Conservation (phyloP, 2,113 vertebrate species). For the Zingel zingel region DNA sequence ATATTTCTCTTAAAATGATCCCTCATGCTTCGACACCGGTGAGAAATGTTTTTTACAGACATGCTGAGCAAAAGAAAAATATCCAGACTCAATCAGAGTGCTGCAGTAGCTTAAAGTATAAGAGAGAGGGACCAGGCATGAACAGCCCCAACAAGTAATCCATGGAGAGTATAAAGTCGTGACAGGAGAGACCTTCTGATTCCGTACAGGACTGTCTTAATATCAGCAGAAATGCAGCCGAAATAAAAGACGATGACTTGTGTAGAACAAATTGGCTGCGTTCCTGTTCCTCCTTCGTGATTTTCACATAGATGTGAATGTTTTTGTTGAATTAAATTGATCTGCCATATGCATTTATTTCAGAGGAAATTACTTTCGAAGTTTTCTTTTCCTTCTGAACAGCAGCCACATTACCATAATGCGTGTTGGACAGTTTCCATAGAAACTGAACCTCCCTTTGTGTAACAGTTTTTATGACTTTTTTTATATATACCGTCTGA, state of each 20-base stretch:
- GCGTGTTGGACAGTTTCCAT: conserved; percentile 55
- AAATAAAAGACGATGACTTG: neutral
- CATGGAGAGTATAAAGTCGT: neutral
- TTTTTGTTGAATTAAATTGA: conserved; percentile 49
- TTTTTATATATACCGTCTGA: neutral
- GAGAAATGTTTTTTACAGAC: neutral
- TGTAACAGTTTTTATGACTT: conserved; percentile 1
- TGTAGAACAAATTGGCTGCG: conserved; percentile 24
- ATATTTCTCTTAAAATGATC: neutral
- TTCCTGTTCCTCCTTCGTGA: conserved; percentile 22
- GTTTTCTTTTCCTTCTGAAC: conserved; percentile 40
- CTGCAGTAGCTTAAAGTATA: neutral
- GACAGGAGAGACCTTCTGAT: conserved; percentile 3
- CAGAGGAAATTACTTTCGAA: conserved; percentile 25
- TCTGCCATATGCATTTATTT: conserved; percentile 40
- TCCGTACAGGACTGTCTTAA: neutral
- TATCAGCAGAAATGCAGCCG: neutral
- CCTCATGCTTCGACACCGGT: neutral
- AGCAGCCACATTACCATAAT: conserved; percentile 49
- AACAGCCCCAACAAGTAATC: neutral
- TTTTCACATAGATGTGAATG: conserved; percentile 40
- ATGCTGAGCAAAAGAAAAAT: neutral
- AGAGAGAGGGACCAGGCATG: neutral
- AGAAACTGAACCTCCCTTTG: conserved; percentile 43
- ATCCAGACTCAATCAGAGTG: neutral